Evolutionary conservation across 2,113 vertebrate genomes (phyloP).

Genomic region (Heterotis niloticus): DNA sequence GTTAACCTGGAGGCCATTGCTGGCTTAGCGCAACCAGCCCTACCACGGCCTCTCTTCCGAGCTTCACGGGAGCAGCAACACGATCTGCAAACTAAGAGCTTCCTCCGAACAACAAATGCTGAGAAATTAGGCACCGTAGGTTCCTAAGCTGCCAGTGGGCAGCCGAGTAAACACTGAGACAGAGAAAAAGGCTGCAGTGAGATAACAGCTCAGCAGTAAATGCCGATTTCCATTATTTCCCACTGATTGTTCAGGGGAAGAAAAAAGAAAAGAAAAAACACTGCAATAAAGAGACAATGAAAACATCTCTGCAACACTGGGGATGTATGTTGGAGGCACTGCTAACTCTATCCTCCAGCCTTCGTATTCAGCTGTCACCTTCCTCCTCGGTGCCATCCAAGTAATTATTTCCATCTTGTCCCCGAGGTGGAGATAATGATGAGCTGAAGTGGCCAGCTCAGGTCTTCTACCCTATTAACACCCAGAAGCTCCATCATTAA

Average conservation of each 20-base stretch:
- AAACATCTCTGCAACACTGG: not conserved
- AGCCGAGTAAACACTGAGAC: constrained; percentile 14
- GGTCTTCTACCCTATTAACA: constrained; percentile 25
- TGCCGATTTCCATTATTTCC: constrained; percentile 28
- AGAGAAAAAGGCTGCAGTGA: not conserved
- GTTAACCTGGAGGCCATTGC: not conserved
- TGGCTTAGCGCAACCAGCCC: not conserved
- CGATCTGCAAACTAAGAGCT: not conserved
- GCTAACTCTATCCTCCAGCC: constrained; percentile 6
- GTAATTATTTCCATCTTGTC: constrained; percentile 31
- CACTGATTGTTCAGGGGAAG: constrained; percentile 13
- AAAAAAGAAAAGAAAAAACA: constrained; percentile 19
- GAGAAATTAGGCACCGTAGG: constrained; percentile 15
- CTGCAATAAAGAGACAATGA: constrained; percentile 12
- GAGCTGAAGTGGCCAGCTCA: not conserved
- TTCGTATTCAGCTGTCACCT: constrained; percentile 8
- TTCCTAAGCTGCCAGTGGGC: not conserved
- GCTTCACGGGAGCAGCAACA: not conserved
- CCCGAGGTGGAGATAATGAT: constrained; percentile 19
- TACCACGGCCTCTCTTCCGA: not conserved
- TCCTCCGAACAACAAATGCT: not conserved
- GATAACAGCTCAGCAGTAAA: constrained; percentile 33
- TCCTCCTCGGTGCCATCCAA: not conserved
- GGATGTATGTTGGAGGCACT: not conserved
- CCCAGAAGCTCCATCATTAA: not conserved